Percentiles rank a stretch among this genome's conserved stretches.
These are phyloP conservation scores for Artibeus jamaicensis DNA, from an alignment of 2,797 vertebrate species.

Conservation along the genomic window DNA sequence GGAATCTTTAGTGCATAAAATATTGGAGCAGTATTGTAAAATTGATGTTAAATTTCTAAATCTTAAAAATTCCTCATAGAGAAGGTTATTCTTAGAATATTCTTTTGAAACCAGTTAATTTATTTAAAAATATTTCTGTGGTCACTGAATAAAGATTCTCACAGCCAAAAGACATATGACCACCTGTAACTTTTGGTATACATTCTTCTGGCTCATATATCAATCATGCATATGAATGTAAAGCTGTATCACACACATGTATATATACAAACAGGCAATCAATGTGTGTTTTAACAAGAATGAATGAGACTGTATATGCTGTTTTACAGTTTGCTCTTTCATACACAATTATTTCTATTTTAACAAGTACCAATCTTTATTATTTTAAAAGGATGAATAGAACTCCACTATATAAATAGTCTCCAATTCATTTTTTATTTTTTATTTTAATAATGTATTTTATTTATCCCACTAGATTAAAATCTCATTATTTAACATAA, in stretches of 20 bases:
- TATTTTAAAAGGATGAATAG: not conserved
- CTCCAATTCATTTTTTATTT: not conserved
- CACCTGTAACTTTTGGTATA: not conserved
- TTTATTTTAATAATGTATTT: not conserved
- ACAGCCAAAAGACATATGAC: not conserved
- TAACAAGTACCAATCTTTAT: not conserved
- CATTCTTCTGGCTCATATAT: not conserved
- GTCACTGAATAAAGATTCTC: not conserved
- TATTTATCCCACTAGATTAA: not conserved
- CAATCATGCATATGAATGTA: not conserved
- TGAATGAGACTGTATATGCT: not conserved
- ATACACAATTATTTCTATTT: not conserved
- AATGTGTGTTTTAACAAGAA: not conserved
- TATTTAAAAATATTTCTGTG: not conserved
- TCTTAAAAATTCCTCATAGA: conserved; percentile 2
- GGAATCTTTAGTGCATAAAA: not conserved
- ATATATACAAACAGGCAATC: not conserved
- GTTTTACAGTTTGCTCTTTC: not conserved
- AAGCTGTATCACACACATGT: not conserved
- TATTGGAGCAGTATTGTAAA: not conserved
- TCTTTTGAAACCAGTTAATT: not conserved
- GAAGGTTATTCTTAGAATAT: not conserved
- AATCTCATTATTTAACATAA: not conserved
- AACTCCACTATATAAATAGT: not conserved
- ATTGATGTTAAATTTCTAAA: not conserved